phyloP scores from a whole-genome alignment of 2,888 invertebrate species.

The Microplitis manilae region DNA sequence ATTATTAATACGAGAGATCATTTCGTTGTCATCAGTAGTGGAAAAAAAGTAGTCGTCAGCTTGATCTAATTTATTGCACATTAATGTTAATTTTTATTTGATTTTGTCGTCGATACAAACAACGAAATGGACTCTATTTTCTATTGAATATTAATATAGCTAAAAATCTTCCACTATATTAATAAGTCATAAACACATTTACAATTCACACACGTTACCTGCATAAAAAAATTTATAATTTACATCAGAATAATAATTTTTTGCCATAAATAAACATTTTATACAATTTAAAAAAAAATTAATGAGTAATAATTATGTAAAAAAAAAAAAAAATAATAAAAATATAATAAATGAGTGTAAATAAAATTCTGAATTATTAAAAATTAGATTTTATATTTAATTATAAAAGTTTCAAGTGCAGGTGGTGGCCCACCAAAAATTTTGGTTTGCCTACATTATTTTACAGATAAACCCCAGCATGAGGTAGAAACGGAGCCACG shows the following conservation, averaged over 20 bases:
- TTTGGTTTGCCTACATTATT: slow-evolving; percentile 53
- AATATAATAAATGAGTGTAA: slow-evolving; percentile 63
- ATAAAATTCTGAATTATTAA: slow-evolving; percentile 47
- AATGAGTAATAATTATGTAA: slow-evolving; percentile 25
- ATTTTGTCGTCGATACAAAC: background rate
- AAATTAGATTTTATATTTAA: slow-evolving; percentile 14
- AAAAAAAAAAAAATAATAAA: slow-evolving; percentile 44
- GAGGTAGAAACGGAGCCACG: slow-evolving; percentile 5
- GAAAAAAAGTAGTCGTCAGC: background rate
- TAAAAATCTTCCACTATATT: slow-evolving; percentile 48
- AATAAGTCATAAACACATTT: slow-evolving; percentile 31
- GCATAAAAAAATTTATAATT: slow-evolving; percentile 21
- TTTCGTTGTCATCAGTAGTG: background rate
- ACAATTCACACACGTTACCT: slow-evolving; percentile 24
- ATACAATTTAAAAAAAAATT: slow-evolving; percentile 1
- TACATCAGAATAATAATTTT: slow-evolving; percentile 20
- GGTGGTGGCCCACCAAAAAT: slow-evolving; percentile 48
- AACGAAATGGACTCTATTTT: background rate
- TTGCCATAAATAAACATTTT: slow-evolving; percentile 4
- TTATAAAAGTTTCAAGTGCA: slow-evolving; percentile 42
- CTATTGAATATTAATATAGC: slow-evolving; percentile 18
- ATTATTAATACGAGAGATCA: background rate
- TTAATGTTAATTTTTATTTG: too few species aligned
- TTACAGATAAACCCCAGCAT: slow-evolving; percentile 52
- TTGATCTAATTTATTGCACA: too few species aligned